These are phyloP conservation scores for Tetragonisca angustula DNA, from an alignment of 2,888 invertebrate genomes.

Conservation along the genomic window DNA sequence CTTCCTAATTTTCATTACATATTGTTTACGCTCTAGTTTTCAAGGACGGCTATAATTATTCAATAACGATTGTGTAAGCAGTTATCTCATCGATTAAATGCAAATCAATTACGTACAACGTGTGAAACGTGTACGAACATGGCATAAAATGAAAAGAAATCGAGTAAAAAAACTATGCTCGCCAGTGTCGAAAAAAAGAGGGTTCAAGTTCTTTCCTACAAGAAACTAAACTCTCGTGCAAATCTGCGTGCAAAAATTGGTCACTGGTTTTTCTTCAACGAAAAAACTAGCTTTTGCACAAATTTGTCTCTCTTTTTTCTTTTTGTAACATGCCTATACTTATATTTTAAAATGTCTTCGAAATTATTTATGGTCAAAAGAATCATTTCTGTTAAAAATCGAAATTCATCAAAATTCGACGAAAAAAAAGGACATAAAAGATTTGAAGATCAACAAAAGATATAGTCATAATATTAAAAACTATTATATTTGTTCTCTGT, in stretches of 20 bases:
- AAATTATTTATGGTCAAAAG: neutral
- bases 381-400: no score
- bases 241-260: neutral
- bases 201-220: neutral
- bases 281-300: neutral
- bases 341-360: neutral
- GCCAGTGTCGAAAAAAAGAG: neutral
- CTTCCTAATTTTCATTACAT: neutral
- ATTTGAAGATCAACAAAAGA: no score
- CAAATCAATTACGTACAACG: neutral
- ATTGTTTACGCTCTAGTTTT: neutral
- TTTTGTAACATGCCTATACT: neutral
- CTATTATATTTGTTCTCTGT: no score
- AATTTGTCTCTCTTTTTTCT: neutral
- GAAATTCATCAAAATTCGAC: neutral
- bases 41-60: neutral
- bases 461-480: no score
- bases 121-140: neutral
- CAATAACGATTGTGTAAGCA: neutral
- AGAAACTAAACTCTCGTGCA: neutral
- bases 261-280: neutral
- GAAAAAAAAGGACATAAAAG: neutral
- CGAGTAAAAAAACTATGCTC: neutral
- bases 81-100: conserved; percentile 5
- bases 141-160: neutral